phyloP scores from a whole-genome alignment of 2,113 vertebrate species.

The Ictalurus furcatus region DNA sequence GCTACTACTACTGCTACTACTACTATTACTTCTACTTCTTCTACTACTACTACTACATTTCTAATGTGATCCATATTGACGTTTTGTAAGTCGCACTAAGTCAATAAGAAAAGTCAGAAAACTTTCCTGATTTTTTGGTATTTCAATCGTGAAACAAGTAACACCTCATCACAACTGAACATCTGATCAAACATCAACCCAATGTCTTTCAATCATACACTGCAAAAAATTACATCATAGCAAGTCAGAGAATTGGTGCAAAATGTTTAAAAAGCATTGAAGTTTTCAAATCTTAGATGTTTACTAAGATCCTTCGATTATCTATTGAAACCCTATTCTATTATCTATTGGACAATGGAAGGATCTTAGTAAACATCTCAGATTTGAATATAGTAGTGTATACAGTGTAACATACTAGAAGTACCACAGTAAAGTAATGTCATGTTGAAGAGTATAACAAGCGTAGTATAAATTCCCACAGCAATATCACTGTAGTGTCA shows the following conservation, averaged over 20 bases:
- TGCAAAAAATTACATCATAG: neutral
- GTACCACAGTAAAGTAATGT: neutral
- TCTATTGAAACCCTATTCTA: no score
- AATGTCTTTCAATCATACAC: neutral
- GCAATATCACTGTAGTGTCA: neutral
- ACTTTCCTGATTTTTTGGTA: no score
- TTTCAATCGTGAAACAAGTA: neutral
- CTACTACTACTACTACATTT: neutral
- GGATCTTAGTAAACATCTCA: no score
- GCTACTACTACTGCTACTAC: neutral
- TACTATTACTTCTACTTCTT: neutral
- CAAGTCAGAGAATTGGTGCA: neutral
- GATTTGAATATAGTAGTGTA: neutral
- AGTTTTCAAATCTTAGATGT: no score
- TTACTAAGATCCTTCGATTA: no score
- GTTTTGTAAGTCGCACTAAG: neutral
- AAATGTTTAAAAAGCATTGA: no score
- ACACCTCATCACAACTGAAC: neutral
- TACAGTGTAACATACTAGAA: neutral
- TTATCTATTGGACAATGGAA: no score
- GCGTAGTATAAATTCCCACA: no score
- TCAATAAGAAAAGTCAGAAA: no score
- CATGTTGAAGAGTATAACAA: no score
- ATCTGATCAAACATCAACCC: neutral
- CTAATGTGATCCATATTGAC: neutral